phyloP scores from a whole-genome alignment of 1,140 invertebrate species.

The Triops longicaudatus region DNA sequence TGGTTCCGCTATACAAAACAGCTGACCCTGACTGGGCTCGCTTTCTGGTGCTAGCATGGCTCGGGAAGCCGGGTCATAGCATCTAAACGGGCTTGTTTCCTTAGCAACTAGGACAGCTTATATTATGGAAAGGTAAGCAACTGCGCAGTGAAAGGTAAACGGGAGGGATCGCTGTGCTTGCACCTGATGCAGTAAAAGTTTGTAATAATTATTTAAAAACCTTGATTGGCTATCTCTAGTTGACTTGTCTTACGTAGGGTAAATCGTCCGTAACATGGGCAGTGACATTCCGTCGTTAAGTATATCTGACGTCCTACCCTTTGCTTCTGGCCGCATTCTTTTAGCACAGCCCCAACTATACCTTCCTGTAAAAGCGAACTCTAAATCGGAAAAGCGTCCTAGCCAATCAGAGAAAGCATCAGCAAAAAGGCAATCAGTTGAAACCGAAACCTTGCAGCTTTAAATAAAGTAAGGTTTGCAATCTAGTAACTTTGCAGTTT shows the following conservation, averaged over 20 bases:
- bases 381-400: neutral
- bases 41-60: neutral
- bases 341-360: neutral
- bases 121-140: neutral
- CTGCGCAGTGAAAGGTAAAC: neutral
- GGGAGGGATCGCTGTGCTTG: neutral
- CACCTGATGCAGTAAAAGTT: neutral
- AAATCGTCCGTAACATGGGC: neutral
- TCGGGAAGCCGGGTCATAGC: neutral
- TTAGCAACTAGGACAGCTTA: neutral
- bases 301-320: neutral
- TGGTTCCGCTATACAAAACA: neutral
- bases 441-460: neutral
- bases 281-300: neutral
- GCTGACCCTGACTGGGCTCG: conserved; percentile 4
- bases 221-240: neutral
- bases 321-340: neutral
- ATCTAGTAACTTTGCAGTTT: neutral
- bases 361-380: neutral
- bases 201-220: neutral
- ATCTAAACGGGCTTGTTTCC: neutral
- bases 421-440: neutral
- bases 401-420: neutral
- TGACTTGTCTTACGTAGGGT: neutral
- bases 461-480: neutral